phyloP scores from a whole-genome alignment of 2,888 invertebrate species.

The Tetragonisca angustula region DNA sequence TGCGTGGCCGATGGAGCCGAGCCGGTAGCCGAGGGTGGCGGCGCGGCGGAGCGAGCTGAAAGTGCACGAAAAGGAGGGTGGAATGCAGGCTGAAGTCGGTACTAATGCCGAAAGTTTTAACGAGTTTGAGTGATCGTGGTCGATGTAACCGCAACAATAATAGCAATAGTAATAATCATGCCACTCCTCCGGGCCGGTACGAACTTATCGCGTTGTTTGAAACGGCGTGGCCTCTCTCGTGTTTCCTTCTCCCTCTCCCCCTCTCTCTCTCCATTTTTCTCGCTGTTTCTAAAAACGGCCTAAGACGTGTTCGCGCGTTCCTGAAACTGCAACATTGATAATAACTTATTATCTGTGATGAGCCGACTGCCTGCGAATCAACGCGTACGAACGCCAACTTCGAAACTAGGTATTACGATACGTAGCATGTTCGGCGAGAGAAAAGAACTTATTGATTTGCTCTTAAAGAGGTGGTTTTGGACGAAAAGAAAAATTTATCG shows the following conservation, averaged over 20 bases:
- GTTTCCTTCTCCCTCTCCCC: not conserved
- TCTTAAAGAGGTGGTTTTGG: not conserved
- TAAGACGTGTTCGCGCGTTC: slow-evolving; percentile 1
- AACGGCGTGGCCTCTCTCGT: slow-evolving; percentile 65
- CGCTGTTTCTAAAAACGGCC: slow-evolving; percentile 17
- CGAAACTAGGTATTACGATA: not conserved
- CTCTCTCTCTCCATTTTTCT: slow-evolving; percentile 9
- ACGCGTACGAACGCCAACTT: not conserved
- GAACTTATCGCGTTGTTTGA: slow-evolving; percentile 77
- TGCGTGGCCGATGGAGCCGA: slow-evolving; percentile 37
- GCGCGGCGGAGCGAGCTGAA: slow-evolving; percentile 50
- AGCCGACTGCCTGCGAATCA: not conserved
- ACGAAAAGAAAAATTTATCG: not conserved
- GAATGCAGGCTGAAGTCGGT: slow-evolving; percentile 80
- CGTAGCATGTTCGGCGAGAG: not conserved
- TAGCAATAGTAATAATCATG: slow-evolving; percentile 79
- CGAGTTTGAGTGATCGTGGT: slow-evolving; percentile 84
- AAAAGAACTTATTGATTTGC: not conserved
- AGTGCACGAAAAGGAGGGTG: slow-evolving; percentile 76
- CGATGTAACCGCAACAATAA: slow-evolving; percentile 83
- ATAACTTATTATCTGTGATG: not conserved
- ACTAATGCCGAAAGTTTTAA: slow-evolving; percentile 83
- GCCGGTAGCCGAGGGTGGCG: slow-evolving; percentile 10
- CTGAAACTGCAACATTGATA: not conserved
- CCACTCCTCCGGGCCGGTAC: slow-evolving; percentile 76